A percentile compares a stretch with the other conserved stretches of the same genome.
Evolutionary conservation across 2,888 invertebrate genomes (phyloP).

Genomic region (Synergus umbraculus): DNA sequence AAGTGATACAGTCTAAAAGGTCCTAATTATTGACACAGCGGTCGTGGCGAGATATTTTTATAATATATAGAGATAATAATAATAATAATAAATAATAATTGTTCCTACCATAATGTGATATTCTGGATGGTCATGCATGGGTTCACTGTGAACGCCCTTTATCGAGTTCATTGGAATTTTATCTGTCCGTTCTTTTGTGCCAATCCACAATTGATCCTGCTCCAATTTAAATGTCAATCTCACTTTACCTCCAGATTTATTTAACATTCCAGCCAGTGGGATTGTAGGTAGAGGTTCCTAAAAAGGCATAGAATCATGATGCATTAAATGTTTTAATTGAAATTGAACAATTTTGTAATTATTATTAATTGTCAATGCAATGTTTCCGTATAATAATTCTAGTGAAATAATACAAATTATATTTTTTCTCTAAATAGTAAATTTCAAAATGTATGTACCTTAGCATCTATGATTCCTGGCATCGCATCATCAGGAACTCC

Average conservation of each 20-base stretch:
- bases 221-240: constrained; percentile 94
- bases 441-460: constrained; percentile 78
- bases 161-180: constrained; percentile 94
- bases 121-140: constrained; percentile 92
- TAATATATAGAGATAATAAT: too few species aligned
- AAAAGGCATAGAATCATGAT: constrained; percentile 54
- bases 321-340: neutral
- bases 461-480: constrained; percentile 89
- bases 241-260: constrained; percentile 93
- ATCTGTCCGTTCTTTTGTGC: constrained; percentile 94
- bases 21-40: too few species aligned
- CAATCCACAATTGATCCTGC: constrained; percentile 93
- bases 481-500: constrained; percentile 93
- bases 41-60: too few species aligned
- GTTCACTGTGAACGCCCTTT: constrained; percentile 88
- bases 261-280: constrained; percentile 93
- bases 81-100: neutral
- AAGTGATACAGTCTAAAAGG: too few species aligned
- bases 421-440: neutral
- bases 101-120: constrained; percentile 91
- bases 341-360: too few species aligned
- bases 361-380: too few species aligned
- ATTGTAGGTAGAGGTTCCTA: constrained; percentile 89
- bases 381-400: too few species aligned
- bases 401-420: too few species aligned